A percentile compares a stretch with the other conserved stretches of the same genome.
Evolutionary conservation across 2,888 invertebrate genomes (phyloP).

Genomic region (Neoitamus cyanurus): DNA sequence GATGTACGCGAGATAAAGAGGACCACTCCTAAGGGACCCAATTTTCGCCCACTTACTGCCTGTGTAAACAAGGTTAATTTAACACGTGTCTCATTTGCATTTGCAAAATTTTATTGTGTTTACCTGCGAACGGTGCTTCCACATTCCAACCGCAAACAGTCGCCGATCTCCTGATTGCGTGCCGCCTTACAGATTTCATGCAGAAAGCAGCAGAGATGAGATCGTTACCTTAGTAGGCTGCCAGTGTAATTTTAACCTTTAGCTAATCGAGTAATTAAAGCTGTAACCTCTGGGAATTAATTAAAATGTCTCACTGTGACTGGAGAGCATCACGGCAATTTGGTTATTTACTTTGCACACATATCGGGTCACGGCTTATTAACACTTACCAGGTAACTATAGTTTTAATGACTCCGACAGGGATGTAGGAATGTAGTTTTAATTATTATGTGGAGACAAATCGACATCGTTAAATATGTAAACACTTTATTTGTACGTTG

Average conservation of each 20-base stretch:
- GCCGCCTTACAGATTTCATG: background rate
- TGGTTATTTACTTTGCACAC: background rate
- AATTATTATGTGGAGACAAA: too few relatives aligned
- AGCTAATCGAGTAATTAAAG: constrained; percentile 10
- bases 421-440: too few relatives aligned
- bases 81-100: constrained; percentile 26
- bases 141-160: background rate
- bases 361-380: background rate
- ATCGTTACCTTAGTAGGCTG: background rate
- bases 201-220: constrained; percentile 5
- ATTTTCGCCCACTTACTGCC: background rate
- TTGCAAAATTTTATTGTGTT: constrained; percentile 10
- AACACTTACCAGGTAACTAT: background rate
- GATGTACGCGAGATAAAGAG: background rate
- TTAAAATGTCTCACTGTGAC: constrained; percentile 1
- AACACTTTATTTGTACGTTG: too few relatives aligned
- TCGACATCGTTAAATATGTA: too few relatives aligned
- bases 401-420: too few relatives aligned
- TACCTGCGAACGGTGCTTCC: background rate
- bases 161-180: constrained; percentile 13
- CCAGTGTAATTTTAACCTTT: background rate
- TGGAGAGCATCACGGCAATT: background rate
- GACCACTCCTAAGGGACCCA: background rate
- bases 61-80: constrained; percentile 19
- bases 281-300: background rate